phyloP scores from a whole-genome alignment of 2,113 vertebrate genomes.

The Bambusicola thoracicus region DNA sequence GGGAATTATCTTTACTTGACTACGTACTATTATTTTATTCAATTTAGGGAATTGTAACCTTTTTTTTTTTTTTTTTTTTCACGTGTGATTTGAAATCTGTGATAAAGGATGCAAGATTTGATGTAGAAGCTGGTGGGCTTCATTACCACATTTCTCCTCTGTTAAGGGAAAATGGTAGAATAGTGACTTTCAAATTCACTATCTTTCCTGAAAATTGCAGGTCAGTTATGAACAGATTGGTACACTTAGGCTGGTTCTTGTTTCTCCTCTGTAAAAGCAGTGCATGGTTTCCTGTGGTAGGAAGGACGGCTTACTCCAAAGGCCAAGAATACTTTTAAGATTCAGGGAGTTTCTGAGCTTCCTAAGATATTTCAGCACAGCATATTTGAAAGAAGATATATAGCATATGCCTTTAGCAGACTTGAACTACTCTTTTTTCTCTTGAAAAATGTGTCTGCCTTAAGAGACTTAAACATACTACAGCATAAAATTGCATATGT shows the following conservation, averaged over 20 bases:
- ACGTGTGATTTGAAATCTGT: neutral
- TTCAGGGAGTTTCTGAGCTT: neutral
- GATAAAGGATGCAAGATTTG: neutral
- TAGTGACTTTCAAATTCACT: neutral
- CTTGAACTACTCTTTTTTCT: neutral
- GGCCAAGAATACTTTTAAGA: neutral
- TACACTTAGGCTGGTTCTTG: neutral
- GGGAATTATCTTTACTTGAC: neutral
- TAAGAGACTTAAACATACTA: neutral
- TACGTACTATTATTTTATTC: neutral
- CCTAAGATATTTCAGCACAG: neutral
- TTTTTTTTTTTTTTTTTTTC: too few relatives aligned
- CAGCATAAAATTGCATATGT: accelerated
- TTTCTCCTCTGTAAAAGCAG: neutral
- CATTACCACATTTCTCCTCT: neutral
- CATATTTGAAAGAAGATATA: neutral
- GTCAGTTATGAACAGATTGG: neutral
- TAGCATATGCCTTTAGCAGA: neutral
- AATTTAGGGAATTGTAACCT: neutral
- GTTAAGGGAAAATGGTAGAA: neutral
- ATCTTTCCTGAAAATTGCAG: neutral
- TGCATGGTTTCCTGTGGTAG: neutral
- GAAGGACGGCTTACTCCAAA: neutral
- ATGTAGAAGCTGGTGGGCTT: neutral
- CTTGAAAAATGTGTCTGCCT: neutral